Evolutionary conservation across 2,888 invertebrate species (phyloP).

Genomic region (Phragmatobia fuliginosa): DNA sequence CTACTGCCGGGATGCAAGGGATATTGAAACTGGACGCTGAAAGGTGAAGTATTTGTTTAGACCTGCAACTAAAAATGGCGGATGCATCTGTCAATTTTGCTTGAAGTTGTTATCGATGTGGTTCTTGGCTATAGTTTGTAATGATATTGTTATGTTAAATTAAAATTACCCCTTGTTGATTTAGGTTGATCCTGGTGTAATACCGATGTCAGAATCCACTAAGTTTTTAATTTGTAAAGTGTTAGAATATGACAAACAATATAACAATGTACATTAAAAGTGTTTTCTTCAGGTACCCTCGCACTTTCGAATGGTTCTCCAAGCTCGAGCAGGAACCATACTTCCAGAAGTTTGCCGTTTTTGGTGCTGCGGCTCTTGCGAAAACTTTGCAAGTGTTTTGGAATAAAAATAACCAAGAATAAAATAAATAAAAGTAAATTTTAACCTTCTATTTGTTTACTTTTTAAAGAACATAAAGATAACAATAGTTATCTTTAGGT

Average conservation of each 20-base stretch:
- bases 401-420: slow-evolving; percentile 52
- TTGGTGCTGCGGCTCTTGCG: slow-evolving; percentile 45
- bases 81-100: no score
- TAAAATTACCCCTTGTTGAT: no score
- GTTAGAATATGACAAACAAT: neutral
- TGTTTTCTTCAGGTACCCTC: slow-evolving; percentile 54
- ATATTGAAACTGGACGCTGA: slow-evolving; percentile 50
- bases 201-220: no score
- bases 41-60: slow-evolving; percentile 41
- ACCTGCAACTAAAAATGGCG: neutral
- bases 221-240: neutral
- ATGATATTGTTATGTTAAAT: no score
- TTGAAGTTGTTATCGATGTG: no score
- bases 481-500: neutral
- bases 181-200: no score
- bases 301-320: slow-evolving; percentile 53
- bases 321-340: slow-evolving; percentile 52
- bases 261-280: neutral
- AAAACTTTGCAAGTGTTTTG: slow-evolving; percentile 41
- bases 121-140: no score
- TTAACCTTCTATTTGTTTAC: neutral
- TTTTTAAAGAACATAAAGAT: no score
- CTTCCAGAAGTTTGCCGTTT: slow-evolving; percentile 54
- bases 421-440: neutral
- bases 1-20: slow-evolving; percentile 47